Conservation (phyloP, 2,113 vertebrate genomes). For the Castor canadensis region DNA sequence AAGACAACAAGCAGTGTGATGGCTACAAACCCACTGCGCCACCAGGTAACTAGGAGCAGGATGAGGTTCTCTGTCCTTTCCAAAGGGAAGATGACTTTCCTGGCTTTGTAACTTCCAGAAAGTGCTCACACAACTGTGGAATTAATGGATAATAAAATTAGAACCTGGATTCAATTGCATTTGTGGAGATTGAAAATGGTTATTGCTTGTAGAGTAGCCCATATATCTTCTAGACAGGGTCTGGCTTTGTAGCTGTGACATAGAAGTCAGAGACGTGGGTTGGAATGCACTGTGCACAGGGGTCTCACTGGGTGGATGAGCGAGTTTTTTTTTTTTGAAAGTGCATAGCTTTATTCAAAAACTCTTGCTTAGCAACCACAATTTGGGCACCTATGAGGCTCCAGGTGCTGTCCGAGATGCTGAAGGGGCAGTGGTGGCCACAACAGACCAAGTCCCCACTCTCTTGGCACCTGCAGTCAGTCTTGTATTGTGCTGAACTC, state of each 20-base stretch:
- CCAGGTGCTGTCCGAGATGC: neutral
- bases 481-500: neutral
- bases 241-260: too few species aligned
- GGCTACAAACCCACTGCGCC: fast-evolving
- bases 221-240: neutral
- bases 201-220: neutral
- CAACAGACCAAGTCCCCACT: fast-evolving
- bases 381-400: too few species aligned
- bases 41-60: fast-evolving
- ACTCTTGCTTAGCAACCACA: too few species aligned
- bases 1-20: fast-evolving
- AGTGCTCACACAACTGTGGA: neutral
- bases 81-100: neutral
- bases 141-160: neutral
- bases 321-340: neutral
- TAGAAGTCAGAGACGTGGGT: neutral
- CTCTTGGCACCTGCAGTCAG: fast-evolving
- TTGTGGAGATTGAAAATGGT: neutral
- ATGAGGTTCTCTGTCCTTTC: too few species aligned
- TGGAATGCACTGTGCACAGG: neutral
- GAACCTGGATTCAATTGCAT: too few species aligned
- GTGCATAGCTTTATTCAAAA: neutral
- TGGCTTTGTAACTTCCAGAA: neutral
- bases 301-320: neutral
- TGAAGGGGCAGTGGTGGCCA: fast-evolving